phyloP scores from a whole-genome alignment of 2,888 invertebrate genomes.

The Chrysina gloriosa region DNA sequence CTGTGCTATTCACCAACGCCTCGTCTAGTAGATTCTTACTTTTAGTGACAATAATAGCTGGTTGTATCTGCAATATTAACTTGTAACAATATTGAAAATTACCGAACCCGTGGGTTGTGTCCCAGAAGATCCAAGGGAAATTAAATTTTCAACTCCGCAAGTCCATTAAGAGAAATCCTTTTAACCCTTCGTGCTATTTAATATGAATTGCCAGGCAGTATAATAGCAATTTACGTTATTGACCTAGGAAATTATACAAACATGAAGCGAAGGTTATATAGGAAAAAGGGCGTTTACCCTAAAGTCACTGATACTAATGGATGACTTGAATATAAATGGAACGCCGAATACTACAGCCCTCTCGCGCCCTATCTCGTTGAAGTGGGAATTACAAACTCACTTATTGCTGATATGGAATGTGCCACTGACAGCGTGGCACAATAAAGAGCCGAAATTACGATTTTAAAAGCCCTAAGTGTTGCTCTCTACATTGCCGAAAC shows the following conservation, averaged over 20 bases:
- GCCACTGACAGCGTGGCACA: slow-evolving; percentile 43
- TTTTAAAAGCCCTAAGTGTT: slow-evolving; percentile 32
- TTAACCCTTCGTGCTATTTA: background rate
- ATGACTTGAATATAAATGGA: slow-evolving; percentile 32
- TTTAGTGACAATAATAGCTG: background rate
- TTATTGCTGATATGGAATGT: slow-evolving; percentile 39
- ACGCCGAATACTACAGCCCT: slow-evolving; percentile 10
- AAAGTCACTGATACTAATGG: slow-evolving; percentile 18
- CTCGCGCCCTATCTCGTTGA: slow-evolving; percentile 12
- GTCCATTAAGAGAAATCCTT: background rate
- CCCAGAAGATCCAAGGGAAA: background rate
- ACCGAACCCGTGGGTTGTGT: background rate
- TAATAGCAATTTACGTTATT: slow-evolving; percentile 3
- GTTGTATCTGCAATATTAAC: background rate
- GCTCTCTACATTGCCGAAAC: slow-evolving; percentile 4
- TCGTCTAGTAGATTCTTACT: background rate
- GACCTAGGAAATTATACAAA: slow-evolving; percentile 4
- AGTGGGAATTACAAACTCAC: slow-evolving; percentile 37
- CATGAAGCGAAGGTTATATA: slow-evolving; percentile 8
- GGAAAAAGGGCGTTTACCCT: slow-evolving; percentile 25
- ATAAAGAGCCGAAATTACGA: slow-evolving; percentile 42
- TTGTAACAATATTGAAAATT: background rate
- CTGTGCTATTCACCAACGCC: too few relatives aligned
- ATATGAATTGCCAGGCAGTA: background rate
- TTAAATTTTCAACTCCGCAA: background rate